Conservation (phyloP, 2,888 invertebrate species). For the Drosophila rellima region DNA sequence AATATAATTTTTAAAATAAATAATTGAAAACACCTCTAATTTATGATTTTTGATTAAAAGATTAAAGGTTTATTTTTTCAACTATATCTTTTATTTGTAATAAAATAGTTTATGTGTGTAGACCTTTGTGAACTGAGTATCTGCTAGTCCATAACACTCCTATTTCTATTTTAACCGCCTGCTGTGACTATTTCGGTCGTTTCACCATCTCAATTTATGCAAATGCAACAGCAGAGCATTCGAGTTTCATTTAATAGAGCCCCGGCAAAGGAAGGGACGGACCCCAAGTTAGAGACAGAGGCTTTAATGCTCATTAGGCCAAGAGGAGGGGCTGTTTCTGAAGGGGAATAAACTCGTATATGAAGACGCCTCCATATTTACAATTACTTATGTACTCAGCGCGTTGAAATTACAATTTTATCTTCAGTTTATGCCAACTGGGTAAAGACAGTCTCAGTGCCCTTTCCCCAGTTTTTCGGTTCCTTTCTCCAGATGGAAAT, state of each 20-base stretch:
- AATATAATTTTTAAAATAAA: no score
- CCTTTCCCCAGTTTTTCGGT: neutral
- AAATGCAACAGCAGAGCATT: slow-evolving; percentile 63
- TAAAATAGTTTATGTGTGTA: no score
- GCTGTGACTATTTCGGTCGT: slow-evolving; percentile 38
- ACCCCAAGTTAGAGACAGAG: slow-evolving; percentile 2
- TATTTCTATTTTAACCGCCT: slow-evolving; percentile 8
- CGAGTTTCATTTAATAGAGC: slow-evolving; percentile 15
- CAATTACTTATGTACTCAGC: slow-evolving; percentile 48
- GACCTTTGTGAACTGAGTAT: no score
- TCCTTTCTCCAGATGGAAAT: slow-evolving; percentile 1
- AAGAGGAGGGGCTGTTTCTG: neutral
- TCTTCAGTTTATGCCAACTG: slow-evolving; percentile 31
- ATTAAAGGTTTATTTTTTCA: no score
- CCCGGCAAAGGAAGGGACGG: neutral
- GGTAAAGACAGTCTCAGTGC: neutral
- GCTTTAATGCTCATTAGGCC: slow-evolving; percentile 76
- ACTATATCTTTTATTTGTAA: no score
- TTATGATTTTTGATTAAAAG: no score
- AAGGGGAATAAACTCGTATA: slow-evolving; percentile 1
- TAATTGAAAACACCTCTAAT: no score
- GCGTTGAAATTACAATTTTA: slow-evolving; percentile 52
- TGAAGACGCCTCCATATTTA: slow-evolving; percentile 44
- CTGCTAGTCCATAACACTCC: no score
- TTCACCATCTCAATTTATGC: slow-evolving; percentile 70